Conservation (phyloP, 2,797 vertebrate genomes). For the Pangasius macronema region DNA sequence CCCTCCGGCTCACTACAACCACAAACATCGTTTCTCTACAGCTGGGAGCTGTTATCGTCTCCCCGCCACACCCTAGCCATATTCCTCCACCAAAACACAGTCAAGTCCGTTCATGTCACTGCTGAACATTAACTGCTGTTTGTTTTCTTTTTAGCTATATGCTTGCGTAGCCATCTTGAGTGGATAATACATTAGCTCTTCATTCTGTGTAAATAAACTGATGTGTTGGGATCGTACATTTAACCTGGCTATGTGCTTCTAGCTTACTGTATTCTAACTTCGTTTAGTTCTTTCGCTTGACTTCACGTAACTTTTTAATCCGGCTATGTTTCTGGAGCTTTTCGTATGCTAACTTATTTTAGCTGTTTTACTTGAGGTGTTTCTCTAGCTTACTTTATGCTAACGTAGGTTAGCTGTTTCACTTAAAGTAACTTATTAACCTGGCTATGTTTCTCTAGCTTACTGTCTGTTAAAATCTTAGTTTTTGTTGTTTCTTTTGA, state of each 20-base stretch:
- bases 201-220: constrained; percentile 2
- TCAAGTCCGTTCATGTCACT: constrained; percentile 40
- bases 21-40: constrained; percentile 29
- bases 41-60: constrained; percentile 21
- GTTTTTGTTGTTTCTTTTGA: too few relatives aligned
- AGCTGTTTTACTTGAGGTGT: neutral
- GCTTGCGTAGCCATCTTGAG: neutral
- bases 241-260: neutral
- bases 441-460: neutral
- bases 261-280: neutral
- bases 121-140: constrained; percentile 12
- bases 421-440: neutral
- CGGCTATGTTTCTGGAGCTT: neutral
- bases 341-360: neutral
- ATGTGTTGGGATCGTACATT: neutral
- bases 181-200: neutral
- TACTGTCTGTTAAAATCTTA: neutral
- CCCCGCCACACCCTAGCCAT: neutral
- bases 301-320: neutral
- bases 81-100: constrained; percentile 11
- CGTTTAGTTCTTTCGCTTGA: neutral
- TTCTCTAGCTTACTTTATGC: too few relatives aligned
- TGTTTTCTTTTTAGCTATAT: constrained; percentile 4
- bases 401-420: too few relatives aligned
- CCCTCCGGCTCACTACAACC: constrained; percentile 20